Evolutionary conservation across 2,797 vertebrate species (phyloP).

Genomic region (Falco concolor): DNA sequence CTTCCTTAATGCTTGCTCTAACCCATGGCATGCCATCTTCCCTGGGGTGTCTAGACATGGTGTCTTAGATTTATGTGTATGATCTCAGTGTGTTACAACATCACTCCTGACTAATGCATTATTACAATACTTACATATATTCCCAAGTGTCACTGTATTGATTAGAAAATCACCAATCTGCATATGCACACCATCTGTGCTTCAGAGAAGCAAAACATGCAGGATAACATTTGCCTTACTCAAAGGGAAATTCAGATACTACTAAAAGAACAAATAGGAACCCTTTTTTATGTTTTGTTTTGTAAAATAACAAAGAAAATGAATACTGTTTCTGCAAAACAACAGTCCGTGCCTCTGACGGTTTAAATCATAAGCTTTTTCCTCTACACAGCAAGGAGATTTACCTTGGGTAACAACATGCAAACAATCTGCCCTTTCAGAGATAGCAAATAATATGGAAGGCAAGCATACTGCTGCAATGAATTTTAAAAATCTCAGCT

Average conservation of each 20-base stretch:
- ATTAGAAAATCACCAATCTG: constrained; percentile 91
- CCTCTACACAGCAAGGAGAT: not conserved
- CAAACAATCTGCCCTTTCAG: constrained; percentile 47
- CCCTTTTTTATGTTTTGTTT: not conserved
- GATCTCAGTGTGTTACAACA: constrained; percentile 83
- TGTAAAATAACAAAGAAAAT: constrained; percentile 48
- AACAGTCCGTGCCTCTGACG: not conserved
- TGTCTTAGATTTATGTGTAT: constrained; percentile 80
- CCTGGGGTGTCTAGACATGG: constrained; percentile 79
- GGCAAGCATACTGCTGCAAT: constrained; percentile 33
- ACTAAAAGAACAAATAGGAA: constrained; percentile 62
- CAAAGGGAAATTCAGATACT: constrained; percentile 61
- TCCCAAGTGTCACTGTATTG: constrained; percentile 88
- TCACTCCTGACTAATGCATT: constrained; percentile 80
- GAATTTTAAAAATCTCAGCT: constrained; percentile 62
- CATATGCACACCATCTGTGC: constrained; percentile 92
- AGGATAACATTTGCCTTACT: constrained; percentile 72
- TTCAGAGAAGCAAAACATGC: constrained; percentile 73
- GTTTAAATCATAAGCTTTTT: constrained; percentile 24
- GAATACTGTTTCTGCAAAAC: constrained; percentile 15
- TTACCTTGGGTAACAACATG: not conserved
- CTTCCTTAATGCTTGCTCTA: constrained; percentile 74
- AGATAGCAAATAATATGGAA: constrained; percentile 26
- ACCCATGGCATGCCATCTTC: constrained; percentile 75
- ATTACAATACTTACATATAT: constrained; percentile 86